phyloP scores from a whole-genome alignment of 2,888 invertebrate genomes.

The Chymomyza procnemis region DNA sequence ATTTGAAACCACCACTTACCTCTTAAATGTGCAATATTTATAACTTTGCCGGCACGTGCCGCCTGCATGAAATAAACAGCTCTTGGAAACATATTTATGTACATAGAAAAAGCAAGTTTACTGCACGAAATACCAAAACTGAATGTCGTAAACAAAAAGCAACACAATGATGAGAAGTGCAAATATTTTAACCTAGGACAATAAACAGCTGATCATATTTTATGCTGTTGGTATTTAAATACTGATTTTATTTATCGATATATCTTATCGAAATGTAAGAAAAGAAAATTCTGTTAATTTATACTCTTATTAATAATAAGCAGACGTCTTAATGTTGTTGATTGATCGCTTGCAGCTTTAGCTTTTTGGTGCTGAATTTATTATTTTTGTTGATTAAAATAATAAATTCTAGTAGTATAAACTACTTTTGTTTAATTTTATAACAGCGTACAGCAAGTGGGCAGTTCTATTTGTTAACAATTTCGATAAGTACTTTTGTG shows the following conservation, averaged over 20 bases:
- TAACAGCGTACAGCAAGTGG: background rate
- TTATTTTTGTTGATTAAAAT: too few relatives aligned
- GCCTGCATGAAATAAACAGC: constrained; percentile 20
- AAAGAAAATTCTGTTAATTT: too few relatives aligned
- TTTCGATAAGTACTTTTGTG: background rate
- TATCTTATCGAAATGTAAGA: background rate
- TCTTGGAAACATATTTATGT: background rate
- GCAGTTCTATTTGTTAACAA: background rate
- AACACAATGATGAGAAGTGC: background rate
- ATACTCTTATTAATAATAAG: too few relatives aligned
- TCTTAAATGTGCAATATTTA: constrained; percentile 37
- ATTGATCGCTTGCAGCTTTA: too few relatives aligned
- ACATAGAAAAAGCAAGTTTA: background rate
- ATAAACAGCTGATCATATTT: background rate
- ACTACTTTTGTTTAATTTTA: too few relatives aligned
- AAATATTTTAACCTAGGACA: background rate
- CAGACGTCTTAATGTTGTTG: too few relatives aligned
- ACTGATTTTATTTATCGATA: background rate
- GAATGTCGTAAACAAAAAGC: background rate
- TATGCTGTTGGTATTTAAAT: background rate
- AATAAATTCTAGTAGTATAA: too few relatives aligned
- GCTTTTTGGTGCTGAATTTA: too few relatives aligned
- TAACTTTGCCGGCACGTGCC: constrained; percentile 22
- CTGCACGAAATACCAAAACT: background rate
- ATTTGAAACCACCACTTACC: too few relatives aligned